Conservation (phyloP, 2,797 vertebrate species). For the Alosa sapidissima region DNA sequence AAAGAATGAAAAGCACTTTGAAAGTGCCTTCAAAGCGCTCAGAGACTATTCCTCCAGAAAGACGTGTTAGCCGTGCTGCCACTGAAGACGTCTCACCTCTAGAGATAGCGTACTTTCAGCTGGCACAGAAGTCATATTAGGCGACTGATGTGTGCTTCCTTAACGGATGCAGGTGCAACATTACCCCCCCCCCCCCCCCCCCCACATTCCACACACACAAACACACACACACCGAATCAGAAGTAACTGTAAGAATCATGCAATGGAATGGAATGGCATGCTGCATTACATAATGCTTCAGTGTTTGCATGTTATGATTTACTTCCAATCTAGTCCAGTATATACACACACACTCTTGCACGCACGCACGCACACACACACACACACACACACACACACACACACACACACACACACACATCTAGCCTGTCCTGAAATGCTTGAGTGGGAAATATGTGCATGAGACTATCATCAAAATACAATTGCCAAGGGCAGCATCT, state of each 20-base stretch:
- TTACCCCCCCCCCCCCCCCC: background rate
- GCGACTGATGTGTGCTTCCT: background rate
- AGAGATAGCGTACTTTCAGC: background rate
- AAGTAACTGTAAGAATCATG: background rate
- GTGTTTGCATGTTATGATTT: background rate
- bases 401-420: background rate
- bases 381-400: no score
- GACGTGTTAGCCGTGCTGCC: background rate
- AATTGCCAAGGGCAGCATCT: background rate
- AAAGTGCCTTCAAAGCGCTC: constrained; percentile 52
- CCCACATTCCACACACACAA: background rate
- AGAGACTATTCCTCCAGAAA: background rate
- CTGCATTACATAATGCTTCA: background rate
- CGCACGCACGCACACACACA: no score
- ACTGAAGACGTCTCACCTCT: background rate
- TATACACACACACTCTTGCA: background rate
- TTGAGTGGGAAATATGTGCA: background rate
- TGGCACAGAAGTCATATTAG: background rate
- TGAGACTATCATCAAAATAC: background rate
- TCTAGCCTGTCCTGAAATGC: background rate
- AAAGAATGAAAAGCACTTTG: constrained; percentile 43
- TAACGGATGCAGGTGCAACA: background rate
- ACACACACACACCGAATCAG: background rate
- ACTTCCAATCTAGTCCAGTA: background rate
- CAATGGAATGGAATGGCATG: background rate